These are phyloP conservation scores for Bothrops jararaca DNA, from an alignment of 2,113 vertebrate genomes.

Conservation along the genomic window DNA sequence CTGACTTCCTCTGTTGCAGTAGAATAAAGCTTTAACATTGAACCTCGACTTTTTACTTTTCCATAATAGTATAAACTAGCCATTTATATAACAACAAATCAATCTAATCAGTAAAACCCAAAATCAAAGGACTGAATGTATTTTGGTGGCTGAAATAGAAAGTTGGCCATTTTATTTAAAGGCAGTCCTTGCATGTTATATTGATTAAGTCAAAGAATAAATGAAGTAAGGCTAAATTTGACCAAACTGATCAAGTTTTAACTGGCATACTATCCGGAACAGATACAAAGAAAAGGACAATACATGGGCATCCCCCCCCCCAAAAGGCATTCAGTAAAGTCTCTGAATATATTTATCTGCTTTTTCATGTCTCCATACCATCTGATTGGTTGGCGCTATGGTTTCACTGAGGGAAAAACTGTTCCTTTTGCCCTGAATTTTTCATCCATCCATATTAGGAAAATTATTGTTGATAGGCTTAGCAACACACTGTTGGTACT, in stretches of 20 bases:
- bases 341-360: neutral
- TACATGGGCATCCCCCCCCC: neutral
- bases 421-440: neutral
- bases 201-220: neutral
- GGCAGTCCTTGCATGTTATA: neutral
- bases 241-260: neutral
- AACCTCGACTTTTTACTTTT: no score
- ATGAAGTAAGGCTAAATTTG: neutral
- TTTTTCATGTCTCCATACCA: neutral
- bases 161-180: neutral
- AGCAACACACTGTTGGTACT: neutral
- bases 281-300: neutral
- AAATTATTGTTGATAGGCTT: neutral
- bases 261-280: neutral
- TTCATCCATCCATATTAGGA: neutral
- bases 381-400: neutral
- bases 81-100: no score
- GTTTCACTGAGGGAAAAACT: neutral
- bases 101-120: no score
- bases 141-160: neutral
- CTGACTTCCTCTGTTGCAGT: no score
- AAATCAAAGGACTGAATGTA: no score
- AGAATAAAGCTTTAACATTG: no score
- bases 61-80: no score
- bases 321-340: neutral